Conservation (phyloP, 2,888 invertebrate species). For the Sphecodes monilicornis region DNA sequence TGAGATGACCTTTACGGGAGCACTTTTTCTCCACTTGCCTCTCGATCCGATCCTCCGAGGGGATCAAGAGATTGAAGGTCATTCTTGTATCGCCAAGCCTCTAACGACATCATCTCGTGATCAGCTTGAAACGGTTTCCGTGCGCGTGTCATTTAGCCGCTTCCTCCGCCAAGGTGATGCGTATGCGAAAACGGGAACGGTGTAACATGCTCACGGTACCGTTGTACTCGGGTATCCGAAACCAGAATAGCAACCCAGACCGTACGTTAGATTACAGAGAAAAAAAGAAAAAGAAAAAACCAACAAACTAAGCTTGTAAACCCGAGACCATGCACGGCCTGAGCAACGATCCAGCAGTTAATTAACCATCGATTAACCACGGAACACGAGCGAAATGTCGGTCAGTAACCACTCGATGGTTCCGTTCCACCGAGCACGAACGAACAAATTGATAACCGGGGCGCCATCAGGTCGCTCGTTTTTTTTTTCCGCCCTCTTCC, state of each 20-base stretch:
- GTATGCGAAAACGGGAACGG: conserved; percentile 3
- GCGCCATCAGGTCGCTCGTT: conserved; percentile 46
- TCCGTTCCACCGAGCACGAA: neutral
- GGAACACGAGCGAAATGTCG: conserved; percentile 6
- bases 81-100: neutral
- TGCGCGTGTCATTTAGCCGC: conserved; percentile 2
- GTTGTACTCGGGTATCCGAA: neutral
- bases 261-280: neutral
- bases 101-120: conserved; percentile 16
- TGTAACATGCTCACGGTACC: neutral
- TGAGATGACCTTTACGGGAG: neutral
- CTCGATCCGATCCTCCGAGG: neutral
- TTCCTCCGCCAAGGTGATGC: neutral
- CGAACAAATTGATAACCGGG: neutral
- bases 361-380: conserved; percentile 24
- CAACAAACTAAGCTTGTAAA: conserved; percentile 10
- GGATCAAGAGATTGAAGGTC: neutral
- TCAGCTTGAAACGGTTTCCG: conserved; percentile 11
- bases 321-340: conserved; percentile 18
- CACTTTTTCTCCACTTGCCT: neutral
- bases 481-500: conserved; percentile 41
- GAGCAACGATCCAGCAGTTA: conserved; percentile 36
- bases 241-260: neutral
- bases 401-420: neutral
- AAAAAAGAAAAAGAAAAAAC: neutral